Conservation (phyloP, 1,140 invertebrate species). For the Bombus soroeensis region DNA sequence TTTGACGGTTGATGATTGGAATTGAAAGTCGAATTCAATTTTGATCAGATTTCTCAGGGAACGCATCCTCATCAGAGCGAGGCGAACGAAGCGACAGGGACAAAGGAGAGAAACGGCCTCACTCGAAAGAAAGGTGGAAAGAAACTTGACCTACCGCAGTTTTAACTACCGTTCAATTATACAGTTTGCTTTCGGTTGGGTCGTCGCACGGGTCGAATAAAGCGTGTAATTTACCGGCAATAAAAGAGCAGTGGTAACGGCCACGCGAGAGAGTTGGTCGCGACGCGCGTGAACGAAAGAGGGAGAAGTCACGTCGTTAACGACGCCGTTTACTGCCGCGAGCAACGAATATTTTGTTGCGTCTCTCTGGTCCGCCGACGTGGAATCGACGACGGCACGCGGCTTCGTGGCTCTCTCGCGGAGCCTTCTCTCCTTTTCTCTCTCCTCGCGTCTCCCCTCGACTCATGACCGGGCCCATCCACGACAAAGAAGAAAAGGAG, state of each 20-base stretch:
- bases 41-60: background rate
- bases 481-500: no score
- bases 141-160: conserved; percentile 76
- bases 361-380: conserved; percentile 51
- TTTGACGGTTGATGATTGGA: background rate
- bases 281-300: conserved; percentile 14
- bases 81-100: background rate
- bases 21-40: background rate
- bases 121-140: conserved; percentile 25
- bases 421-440: background rate
- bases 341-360: conserved; percentile 80
- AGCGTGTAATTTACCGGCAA: conserved; percentile 81
- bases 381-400: conserved; percentile 25
- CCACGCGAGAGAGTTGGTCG: conserved; percentile 1
- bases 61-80: no score
- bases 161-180: conserved; percentile 77
- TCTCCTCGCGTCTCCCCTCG: no score
- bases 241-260: conserved; percentile 74
- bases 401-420: background rate
- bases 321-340: conserved; percentile 80
- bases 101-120: background rate
- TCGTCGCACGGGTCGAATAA: conserved; percentile 76
- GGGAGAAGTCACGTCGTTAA: conserved; percentile 74
- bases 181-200: conserved; percentile 71
- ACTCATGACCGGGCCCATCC: background rate